Percentiles rank a stretch among this genome's conserved stretches.
Evolutionary conservation across 2,888 invertebrate genomes (phyloP).

Genomic region (Oxycera nigricornis): DNA sequence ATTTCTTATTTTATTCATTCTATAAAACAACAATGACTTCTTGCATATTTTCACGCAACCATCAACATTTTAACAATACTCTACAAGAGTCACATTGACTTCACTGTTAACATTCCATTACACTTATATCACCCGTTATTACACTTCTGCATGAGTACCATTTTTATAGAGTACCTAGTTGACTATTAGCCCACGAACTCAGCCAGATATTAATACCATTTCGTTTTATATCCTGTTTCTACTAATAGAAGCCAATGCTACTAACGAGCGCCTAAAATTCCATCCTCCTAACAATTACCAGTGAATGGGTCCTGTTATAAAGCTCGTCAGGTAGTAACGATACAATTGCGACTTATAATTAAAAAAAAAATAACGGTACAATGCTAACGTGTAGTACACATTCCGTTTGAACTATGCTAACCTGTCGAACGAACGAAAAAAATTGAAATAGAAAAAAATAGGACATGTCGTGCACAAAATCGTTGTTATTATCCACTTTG

Average conservation of each 20-base stretch:
- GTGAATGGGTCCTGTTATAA: background rate
- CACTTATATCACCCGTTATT: constrained; percentile 26
- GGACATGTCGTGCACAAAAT: background rate
- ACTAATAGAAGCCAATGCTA: background rate
- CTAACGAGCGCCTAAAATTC: constrained; percentile 6
- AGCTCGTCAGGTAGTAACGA: background rate
- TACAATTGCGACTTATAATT: background rate
- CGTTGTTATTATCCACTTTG: background rate
- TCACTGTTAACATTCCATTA: constrained; percentile 21
- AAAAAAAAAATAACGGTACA: background rate
- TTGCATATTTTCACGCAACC: constrained; percentile 9
- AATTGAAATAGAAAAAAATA: background rate
- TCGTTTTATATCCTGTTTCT: constrained; percentile 3
- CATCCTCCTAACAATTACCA: background rate
- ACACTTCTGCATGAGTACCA: background rate
- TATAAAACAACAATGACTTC: background rate
- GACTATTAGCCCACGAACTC: constrained; percentile 2
- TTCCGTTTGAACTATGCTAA: background rate
- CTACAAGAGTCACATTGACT: background rate
- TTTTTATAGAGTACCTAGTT: constrained; percentile 8
- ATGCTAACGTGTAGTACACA: background rate
- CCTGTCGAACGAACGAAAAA: too few relatives aligned
- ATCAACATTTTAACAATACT: constrained; percentile 19
- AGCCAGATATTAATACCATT: constrained; percentile 3
- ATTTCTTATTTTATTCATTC: too few relatives aligned